phyloP scores from a whole-genome alignment of 2,797 vertebrate genomes.

The Epinephelus awoara region DNA sequence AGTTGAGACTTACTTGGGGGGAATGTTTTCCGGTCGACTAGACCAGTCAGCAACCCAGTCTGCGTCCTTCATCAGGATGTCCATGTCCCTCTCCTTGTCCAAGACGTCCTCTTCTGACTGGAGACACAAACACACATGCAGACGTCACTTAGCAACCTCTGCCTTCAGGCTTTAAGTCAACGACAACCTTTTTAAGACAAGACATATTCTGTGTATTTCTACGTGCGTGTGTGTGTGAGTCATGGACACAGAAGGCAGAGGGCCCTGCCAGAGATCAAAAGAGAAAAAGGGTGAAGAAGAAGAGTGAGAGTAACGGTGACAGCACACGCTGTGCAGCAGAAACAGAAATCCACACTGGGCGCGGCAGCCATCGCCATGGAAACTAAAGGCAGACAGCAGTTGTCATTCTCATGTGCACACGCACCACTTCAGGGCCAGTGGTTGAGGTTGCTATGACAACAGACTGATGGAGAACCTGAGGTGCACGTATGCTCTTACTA shows the following conservation, averaged over 20 bases:
- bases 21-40: conserved; percentile 97
- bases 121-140: conserved; percentile 37
- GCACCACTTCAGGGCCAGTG: conserved; percentile 4
- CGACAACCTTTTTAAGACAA: background rate
- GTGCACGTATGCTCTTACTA: conserved; percentile 68
- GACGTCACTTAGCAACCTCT: background rate
- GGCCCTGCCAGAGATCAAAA: background rate
- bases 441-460: conserved; percentile 60
- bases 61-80: conserved; percentile 93
- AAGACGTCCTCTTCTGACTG: conserved; percentile 92
- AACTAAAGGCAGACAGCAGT: conserved; percentile 52
- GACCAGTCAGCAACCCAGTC: conserved; percentile 99
- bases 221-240: background rate
- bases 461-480: conserved; percentile 32
- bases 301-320: background rate
- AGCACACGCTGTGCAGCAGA: background rate
- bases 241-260: background rate
- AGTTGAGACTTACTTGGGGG: conserved; percentile 90
- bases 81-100: conserved; percentile 94
- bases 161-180: background rate
- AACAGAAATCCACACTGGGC: background rate
- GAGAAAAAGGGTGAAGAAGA: background rate
- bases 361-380: conserved; percentile 53
- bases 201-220: background rate
- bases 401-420: conserved; percentile 33